phyloP scores from a whole-genome alignment of 2,113 vertebrate genomes.

The Odontophorus gujanensis region DNA sequence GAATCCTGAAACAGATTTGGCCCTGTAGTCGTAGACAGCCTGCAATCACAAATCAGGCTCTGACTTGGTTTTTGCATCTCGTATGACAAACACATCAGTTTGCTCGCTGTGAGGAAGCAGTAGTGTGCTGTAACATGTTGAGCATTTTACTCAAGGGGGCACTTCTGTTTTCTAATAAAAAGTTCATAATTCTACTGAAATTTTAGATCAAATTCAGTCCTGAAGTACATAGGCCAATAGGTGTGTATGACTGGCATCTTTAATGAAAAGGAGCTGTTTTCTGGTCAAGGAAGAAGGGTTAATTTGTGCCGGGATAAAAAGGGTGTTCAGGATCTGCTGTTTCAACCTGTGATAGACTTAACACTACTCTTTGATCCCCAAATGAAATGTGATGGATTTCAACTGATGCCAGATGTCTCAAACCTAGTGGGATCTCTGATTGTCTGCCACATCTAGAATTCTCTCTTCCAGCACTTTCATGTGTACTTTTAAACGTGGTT shows the following conservation, averaged over 20 bases:
- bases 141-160: neutral
- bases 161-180: neutral
- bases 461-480: slow-evolving; percentile 78
- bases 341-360: slow-evolving; percentile 68
- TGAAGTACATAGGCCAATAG: slow-evolving; percentile 5
- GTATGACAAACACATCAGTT: neutral
- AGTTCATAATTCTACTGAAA: neutral
- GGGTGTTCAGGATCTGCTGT: slow-evolving; percentile 63
- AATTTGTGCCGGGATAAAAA: slow-evolving; percentile 68
- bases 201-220: neutral
- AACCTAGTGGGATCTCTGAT: slow-evolving; percentile 74
- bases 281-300: slow-evolving; percentile 56
- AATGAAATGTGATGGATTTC: slow-evolving; percentile 81
- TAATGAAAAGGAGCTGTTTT: slow-evolving; percentile 59
- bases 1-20: neutral
- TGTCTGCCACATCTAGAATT: slow-evolving; percentile 76
- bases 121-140: neutral
- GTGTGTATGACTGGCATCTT: neutral
- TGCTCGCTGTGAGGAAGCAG: neutral
- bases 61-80: neutral
- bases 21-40: neutral
- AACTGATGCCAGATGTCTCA: slow-evolving; percentile 83
- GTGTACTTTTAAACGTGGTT: slow-evolving; percentile 63
- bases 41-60: neutral
- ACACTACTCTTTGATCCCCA: slow-evolving; percentile 77